Conservation (phyloP, 2,797 vertebrate species). For the Propithecus deckenii region DNA sequence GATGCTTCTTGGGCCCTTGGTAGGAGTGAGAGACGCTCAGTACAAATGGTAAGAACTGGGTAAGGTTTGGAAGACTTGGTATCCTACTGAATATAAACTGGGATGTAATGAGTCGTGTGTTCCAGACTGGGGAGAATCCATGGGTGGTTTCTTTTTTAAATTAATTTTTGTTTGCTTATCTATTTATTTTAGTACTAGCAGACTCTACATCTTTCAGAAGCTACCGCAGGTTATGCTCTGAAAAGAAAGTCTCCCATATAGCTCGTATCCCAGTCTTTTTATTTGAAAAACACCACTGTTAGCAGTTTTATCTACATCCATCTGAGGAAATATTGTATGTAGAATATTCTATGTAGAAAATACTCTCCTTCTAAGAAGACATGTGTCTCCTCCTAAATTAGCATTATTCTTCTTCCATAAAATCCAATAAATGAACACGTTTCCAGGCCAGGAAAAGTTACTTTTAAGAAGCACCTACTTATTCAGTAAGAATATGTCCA, state of each 20-base stretch:
- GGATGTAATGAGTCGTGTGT: not conserved
- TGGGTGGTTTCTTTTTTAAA: not conserved
- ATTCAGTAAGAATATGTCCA: not conserved
- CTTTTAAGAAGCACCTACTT: not conserved
- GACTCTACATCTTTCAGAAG: not conserved
- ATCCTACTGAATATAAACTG: not conserved
- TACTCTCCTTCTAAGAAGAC: not conserved
- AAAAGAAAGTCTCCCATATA: not conserved
- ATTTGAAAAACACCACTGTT: not conserved
- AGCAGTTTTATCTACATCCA: not conserved
- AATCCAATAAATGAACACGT: not conserved
- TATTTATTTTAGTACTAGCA: not conserved
- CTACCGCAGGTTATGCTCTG: not conserved
- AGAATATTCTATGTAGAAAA: not conserved
- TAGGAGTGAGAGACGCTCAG: not conserved
- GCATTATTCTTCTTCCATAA: not conserved
- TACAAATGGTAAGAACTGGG: not conserved
- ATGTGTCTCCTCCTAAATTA: not conserved
- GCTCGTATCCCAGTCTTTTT: not conserved
- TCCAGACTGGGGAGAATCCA: not conserved
- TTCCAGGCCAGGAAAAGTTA: not conserved
- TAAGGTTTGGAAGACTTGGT: not conserved
- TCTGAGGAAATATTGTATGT: not conserved
- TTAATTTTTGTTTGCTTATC: not conserved
- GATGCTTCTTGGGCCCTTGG: not conserved